Evolutionary conservation across 2,888 invertebrate species (phyloP).

Genomic region (Autographa pulchrina): DNA sequence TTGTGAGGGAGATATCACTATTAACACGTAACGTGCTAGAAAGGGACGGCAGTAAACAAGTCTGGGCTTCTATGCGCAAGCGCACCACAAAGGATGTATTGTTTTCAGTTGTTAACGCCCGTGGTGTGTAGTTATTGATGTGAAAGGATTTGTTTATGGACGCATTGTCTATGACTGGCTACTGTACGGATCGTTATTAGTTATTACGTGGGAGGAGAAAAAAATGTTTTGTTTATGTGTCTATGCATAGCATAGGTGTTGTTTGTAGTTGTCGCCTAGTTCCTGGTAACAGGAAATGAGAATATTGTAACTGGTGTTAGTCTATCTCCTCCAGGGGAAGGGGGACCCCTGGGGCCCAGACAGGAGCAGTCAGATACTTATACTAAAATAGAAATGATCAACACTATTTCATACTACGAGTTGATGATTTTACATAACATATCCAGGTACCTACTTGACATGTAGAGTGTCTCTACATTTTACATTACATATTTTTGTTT

Average conservation of each 20-base stretch:
- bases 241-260: not conserved
- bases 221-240: slow-evolving; percentile 22
- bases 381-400: too few species aligned
- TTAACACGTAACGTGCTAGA: slow-evolving; percentile 56
- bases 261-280: not conserved
- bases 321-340: too few species aligned
- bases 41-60: slow-evolving; percentile 60
- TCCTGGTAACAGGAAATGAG: too few species aligned
- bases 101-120: slow-evolving; percentile 75
- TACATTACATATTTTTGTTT: too few species aligned
- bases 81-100: slow-evolving; percentile 73
- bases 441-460: too few species aligned
- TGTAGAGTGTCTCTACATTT: too few species aligned
- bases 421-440: too few species aligned
- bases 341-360: too few species aligned
- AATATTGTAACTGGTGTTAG: too few species aligned
- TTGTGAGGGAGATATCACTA: slow-evolving; percentile 68
- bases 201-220: slow-evolving; percentile 35
- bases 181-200: slow-evolving; percentile 52
- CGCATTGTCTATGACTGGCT: slow-evolving; percentile 65
- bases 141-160: slow-evolving; percentile 66
- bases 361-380: too few species aligned
- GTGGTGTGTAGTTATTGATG: slow-evolving; percentile 72
- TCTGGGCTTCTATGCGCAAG: slow-evolving; percentile 71
- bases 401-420: too few species aligned